Percentiles rank a stretch among this genome's conserved stretches.
phyloP scores from a whole-genome alignment of 2,797 vertebrate species.

The Spea hammondii region DNA sequence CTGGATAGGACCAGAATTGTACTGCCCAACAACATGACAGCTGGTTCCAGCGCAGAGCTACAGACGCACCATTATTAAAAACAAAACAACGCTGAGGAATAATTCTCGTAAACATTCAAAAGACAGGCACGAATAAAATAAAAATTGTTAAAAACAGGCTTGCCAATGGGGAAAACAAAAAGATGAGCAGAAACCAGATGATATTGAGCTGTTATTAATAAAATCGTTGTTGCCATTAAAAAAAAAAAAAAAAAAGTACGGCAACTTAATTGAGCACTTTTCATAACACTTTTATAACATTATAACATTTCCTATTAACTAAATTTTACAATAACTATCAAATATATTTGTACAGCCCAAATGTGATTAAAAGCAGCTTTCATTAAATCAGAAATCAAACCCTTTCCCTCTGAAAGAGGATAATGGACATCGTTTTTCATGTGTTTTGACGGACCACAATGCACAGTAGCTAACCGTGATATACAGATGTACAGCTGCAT shows the following conservation, averaged over 20 bases:
- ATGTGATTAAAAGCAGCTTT: conserved; percentile 76
- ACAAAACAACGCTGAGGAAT: conserved; percentile 17
- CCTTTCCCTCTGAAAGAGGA: conserved; percentile 62
- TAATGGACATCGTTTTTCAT: conserved; percentile 57
- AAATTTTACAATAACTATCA: conserved; percentile 74
- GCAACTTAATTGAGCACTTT: conserved; percentile 76
- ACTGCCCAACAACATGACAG: conserved; percentile 28
- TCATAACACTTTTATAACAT: conserved; percentile 73
- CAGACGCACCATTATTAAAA: conserved; percentile 9
- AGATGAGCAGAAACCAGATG: too few species aligned
- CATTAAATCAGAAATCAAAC: conserved; percentile 73
- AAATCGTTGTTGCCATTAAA: conserved; percentile 64
- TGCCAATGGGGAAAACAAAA: too few species aligned
- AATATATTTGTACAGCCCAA: conserved; percentile 75
- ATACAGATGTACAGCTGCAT: neutral
- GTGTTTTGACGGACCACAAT: too few species aligned
- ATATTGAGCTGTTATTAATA: too few species aligned
- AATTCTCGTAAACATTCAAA: conserved; percentile 72
- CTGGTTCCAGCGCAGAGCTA: conserved; percentile 8
- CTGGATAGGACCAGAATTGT: conserved; percentile 53
- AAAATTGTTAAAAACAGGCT: conserved; percentile 51
- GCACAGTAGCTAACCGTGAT: too few species aligned
- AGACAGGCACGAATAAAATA: conserved; percentile 68
- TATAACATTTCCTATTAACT: conserved; percentile 72
- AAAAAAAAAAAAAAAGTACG: conserved; percentile 69